Evolutionary conservation across 2,888 invertebrate genomes (phyloP), one percentile per base, ranked within the genome.

Genomic region (Drosophila percnosoma): DNA sequence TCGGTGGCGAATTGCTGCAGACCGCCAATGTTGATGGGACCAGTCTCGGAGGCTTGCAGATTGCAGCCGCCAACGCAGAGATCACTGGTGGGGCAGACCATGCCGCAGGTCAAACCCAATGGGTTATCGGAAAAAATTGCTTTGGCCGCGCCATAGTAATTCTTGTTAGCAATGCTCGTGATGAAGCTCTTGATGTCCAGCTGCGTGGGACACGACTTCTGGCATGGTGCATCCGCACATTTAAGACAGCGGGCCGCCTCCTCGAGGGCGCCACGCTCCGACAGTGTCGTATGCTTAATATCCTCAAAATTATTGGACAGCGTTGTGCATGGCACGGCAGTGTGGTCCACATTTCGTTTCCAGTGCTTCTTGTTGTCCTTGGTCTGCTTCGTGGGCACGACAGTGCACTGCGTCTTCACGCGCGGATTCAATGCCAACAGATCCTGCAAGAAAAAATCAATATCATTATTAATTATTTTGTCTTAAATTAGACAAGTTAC

Each of bases 31-130:
- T 99, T 99, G 86, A 99, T 99, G 0, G 99, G 96, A 0, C 99
- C 99, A 92, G 99, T 99, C 92, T 99, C 99, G 13, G 96, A 96
- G 0, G 99, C 99, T 91, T 97, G 96, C 13, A 99, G 94, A 93
- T 99, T 99, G 93, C 99, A 99, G 0, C 99, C 98, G 0, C 99
- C 99, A 0, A 99, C 99, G 92, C 99, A 99, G 1, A 99, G 95
- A 93, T 99, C 99, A 91, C 98, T 99, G 0, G 99, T 99, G 3
- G 99, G 99, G 85, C 99, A 99, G 29, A 99, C 99, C 99, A 99
- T 99, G 33, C 98, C 98, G 88, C 98, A 98, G 0, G 98, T 98
- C 2, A 99, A 94, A 0, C 98, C 99, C 62, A 99, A 93, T 0
- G 99, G 99, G 93, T 99, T 99, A 92, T 99, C 99, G 0, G 99